Percentiles rank a stretch among this genome's conserved stretches.
phyloP scores from a whole-genome alignment of 2,888 invertebrate species.

The Trypoxylon attenuatum region DNA sequence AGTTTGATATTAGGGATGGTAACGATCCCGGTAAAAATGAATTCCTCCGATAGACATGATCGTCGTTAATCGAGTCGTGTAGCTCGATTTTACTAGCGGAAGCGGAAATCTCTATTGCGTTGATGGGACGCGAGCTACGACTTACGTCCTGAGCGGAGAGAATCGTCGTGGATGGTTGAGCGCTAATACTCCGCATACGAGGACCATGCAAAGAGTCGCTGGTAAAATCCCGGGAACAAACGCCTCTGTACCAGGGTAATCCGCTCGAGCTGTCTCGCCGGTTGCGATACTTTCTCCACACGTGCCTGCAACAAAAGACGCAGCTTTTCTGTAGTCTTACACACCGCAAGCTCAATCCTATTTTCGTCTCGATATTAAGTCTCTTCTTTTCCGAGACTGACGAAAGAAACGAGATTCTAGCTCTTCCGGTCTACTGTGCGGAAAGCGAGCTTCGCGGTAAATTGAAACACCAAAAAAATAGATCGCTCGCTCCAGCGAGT shows the following conservation, averaged over 20 bases:
- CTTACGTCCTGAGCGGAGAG: conserved; percentile 72
- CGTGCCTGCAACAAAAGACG: conserved; percentile 70
- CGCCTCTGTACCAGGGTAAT: conserved; percentile 68
- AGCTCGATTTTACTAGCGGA: neutral
- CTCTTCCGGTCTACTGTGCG: too few relatives aligned
- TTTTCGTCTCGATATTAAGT: too few relatives aligned
- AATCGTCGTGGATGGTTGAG: conserved; percentile 67
- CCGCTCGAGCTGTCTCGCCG: conserved; percentile 72
- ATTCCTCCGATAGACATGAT: too few relatives aligned
- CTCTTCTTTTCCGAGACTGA: too few relatives aligned
- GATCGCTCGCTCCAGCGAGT: neutral
- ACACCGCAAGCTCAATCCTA: too few relatives aligned
- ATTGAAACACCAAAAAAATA: conserved; percentile 21
- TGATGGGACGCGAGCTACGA: neutral
- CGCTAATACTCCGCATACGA: conserved; percentile 63
- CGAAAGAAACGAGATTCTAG: too few relatives aligned
- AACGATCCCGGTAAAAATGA: too few relatives aligned
- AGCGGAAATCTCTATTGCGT: neutral
- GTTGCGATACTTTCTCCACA: conserved; percentile 77
- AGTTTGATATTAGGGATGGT: too few relatives aligned
- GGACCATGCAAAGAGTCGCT: conserved; percentile 67
- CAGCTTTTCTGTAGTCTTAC: too few relatives aligned
- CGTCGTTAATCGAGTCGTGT: too few relatives aligned
- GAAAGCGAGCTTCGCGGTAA: neutral
- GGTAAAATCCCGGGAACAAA: conserved; percentile 66